Conservation (phyloP, 2,113 vertebrate species). For the Cynocephalus volans region DNA sequence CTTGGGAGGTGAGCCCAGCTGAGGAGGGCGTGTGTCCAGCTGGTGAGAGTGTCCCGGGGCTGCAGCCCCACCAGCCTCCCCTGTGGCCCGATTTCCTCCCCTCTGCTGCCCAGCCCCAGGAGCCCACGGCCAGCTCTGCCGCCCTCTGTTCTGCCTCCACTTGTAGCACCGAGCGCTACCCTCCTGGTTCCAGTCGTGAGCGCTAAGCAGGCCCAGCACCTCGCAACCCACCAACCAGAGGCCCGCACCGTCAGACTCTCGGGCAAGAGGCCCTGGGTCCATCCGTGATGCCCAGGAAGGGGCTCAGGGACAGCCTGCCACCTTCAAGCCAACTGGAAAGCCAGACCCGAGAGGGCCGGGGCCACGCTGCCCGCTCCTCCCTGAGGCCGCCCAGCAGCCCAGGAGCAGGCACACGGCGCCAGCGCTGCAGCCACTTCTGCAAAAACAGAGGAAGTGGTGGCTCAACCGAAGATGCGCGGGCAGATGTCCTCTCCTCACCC, state of each 20-base stretch:
- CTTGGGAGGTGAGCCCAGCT: too few species aligned
- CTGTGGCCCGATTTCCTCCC: not conserved
- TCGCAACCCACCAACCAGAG: not conserved
- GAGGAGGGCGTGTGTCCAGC: too few species aligned
- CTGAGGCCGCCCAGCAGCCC: fast-evolving
- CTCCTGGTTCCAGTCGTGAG: too few species aligned
- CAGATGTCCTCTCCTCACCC: too few species aligned
- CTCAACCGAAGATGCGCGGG: fast-evolving
- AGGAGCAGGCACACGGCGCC: fast-evolving
- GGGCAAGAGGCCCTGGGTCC: not conserved
- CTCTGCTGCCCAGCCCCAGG: not conserved
- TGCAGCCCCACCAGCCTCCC: too few species aligned
- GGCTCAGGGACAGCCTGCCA: not conserved
- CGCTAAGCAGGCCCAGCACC: too few species aligned
- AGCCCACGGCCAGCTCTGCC: too few species aligned
- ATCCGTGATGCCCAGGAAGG: not conserved
- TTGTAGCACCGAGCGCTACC: too few species aligned
- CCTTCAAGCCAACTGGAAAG: too few species aligned
- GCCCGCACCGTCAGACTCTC: not conserved
- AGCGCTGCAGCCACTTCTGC: not conserved
- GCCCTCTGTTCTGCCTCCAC: too few species aligned
- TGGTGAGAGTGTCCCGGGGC: too few species aligned
- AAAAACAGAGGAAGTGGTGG: not conserved
- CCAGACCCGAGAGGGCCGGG: not conserved
- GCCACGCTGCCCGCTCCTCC: fast-evolving